Evolutionary conservation across 2,888 invertebrate species (phyloP).

Genomic region (Phyllotreta striolata): DNA sequence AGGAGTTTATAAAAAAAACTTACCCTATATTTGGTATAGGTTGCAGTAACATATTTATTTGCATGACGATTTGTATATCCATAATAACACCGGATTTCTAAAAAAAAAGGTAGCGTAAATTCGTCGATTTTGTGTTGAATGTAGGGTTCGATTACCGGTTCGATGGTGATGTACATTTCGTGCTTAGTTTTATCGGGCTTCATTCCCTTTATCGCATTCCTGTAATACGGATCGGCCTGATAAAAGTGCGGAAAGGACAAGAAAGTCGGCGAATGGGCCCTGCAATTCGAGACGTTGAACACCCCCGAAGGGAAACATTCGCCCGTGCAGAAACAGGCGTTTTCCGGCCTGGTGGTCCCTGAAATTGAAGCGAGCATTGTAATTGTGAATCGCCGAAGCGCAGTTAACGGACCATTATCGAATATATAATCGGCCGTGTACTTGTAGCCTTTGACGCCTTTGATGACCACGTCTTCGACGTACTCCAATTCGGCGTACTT

Average conservation of each 20-base stretch:
- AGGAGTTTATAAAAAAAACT: slow-evolving; percentile 52
- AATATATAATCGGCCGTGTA: slow-evolving; percentile 72
- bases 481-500: slow-evolving; percentile 71
- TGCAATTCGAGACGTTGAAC: slow-evolving; percentile 77
- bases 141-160: slow-evolving; percentile 67
- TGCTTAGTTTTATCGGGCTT: slow-evolving; percentile 73
- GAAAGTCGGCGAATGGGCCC: slow-evolving; percentile 81
- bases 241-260: slow-evolving; percentile 85
- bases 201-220: slow-evolving; percentile 71
- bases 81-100: slow-evolving; percentile 79
- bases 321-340: slow-evolving; percentile 78
- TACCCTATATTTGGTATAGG: slow-evolving; percentile 71
- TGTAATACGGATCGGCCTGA: slow-evolving; percentile 73
- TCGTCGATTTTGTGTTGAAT: background rate
- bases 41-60: slow-evolving; percentile 79
- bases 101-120: slow-evolving; percentile 42
- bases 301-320: slow-evolving; percentile 76
- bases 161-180: slow-evolving; percentile 76
- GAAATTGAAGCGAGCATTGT: slow-evolving; percentile 42
- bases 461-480: slow-evolving; percentile 65
- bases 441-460: slow-evolving; percentile 72
- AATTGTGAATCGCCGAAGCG: background rate
- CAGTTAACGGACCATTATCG: slow-evolving; percentile 67
- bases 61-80: slow-evolving; percentile 80
- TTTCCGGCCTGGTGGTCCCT: slow-evolving; percentile 68